phyloP scores from a whole-genome alignment of 1,140 invertebrate species.

The Penaeus vannamei region DNA sequence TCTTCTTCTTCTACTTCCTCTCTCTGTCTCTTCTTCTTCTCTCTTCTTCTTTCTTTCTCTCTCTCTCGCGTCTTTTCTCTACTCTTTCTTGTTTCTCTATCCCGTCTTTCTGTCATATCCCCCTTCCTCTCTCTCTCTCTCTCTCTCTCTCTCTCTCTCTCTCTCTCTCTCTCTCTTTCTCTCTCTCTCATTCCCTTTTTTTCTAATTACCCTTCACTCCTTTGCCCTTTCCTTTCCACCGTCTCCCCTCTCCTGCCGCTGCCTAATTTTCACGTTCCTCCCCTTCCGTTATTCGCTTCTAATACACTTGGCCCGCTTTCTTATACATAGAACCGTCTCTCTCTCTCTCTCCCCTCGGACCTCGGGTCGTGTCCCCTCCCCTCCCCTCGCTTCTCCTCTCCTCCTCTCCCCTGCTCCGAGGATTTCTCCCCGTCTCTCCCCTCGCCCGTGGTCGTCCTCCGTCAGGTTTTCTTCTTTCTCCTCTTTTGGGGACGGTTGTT shows the following conservation, averaged over 20 bases:
- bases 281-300: slow-evolving; percentile 1
- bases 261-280: slow-evolving; percentile 30
- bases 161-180: neutral
- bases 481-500: too few species aligned
- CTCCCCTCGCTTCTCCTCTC: neutral
- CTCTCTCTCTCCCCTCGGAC: slow-evolving; percentile 13
- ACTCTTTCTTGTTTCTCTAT: neutral
- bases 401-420: neutral
- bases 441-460: neutral
- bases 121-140: neutral
- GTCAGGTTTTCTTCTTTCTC: neutral
- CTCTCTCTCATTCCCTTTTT: neutral
- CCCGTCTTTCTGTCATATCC: too few species aligned
- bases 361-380: neutral
- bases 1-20: too few species aligned
- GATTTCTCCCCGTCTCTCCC: slow-evolving; percentile 1
- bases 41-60: too few species aligned
- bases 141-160: neutral
- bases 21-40: too few species aligned
- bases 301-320: neutral
- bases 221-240: slow-evolving; percentile 24
- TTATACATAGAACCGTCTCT: neutral
- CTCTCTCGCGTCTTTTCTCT: neutral
- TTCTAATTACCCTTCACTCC: too few species aligned
- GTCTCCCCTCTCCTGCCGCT: slow-evolving; percentile 4